phyloP scores from a whole-genome alignment of 1,140 invertebrate genomes.

The Drosophila malerkotliana region DNA sequence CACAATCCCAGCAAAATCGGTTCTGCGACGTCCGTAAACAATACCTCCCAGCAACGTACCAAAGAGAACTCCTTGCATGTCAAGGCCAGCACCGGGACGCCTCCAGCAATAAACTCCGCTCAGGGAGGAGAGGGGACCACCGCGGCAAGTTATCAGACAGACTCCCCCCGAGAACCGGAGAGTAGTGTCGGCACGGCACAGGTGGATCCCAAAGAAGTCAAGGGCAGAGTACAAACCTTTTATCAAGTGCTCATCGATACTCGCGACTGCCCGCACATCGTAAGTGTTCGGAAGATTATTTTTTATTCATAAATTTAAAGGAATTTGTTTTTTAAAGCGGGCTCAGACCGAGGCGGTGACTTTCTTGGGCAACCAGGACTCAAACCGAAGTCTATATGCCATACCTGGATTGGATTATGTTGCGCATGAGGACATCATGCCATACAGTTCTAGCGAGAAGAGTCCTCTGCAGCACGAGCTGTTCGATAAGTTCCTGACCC shows the following conservation, averaged over 20 bases:
- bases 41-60: conserved; percentile 53
- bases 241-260: conserved; percentile 98
- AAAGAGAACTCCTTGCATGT: conserved; percentile 66
- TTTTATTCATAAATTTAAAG: background rate
- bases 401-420: conserved; percentile 98
- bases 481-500: conserved; percentile 97
- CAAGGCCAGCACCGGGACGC: conserved; percentile 79
- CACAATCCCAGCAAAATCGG: conserved; percentile 85
- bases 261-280: conserved; percentile 97
- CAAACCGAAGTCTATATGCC: conserved; percentile 95
- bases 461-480: conserved; percentile 95
- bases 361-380: conserved; percentile 98
- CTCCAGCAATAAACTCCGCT: conserved; percentile 1
- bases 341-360: conserved; percentile 98
- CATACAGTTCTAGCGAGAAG: conserved; percentile 91
- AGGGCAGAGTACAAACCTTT: conserved; percentile 95
- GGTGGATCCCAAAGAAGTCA: conserved; percentile 91
- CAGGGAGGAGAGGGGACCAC: conserved; percentile 13
- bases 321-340: conserved; percentile 86
- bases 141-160: conserved; percentile 15
- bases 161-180: conserved; percentile 7
- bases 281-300: conserved; percentile 85
- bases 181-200: conserved; percentile 37
- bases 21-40: conserved; percentile 61
- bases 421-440: conserved; percentile 97